phyloP scores from a whole-genome alignment of 2,113 vertebrate genomes.

The Cygnus buccinator region DNA sequence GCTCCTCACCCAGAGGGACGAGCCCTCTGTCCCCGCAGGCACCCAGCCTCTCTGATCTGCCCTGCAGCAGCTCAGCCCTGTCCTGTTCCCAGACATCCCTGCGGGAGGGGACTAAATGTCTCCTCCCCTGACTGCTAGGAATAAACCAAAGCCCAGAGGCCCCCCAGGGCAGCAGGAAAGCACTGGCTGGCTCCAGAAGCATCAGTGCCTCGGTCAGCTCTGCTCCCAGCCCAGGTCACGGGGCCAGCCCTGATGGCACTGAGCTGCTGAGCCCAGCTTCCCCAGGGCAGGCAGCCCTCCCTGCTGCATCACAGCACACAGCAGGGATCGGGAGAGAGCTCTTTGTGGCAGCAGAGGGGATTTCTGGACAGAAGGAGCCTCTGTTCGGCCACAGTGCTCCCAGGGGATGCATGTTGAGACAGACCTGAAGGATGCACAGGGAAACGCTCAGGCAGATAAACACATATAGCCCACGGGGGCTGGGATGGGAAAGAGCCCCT shows the following conservation, averaged over 20 bases:
- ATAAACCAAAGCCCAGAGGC: neutral
- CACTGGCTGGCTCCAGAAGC: neutral
- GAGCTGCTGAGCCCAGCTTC: constrained; percentile 63
- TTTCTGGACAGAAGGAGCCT: neutral
- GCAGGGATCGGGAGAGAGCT: neutral
- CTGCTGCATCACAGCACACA: neutral
- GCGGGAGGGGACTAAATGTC: neutral
- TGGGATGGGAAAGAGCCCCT: neutral
- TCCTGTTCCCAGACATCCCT: neutral
- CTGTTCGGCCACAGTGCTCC: rapidly evolving
- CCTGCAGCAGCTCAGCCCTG: neutral
- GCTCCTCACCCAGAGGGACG: constrained; percentile 14
- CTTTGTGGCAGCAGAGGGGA: rapidly evolving
- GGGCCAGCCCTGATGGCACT: neutral
- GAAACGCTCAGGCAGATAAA: neutral
- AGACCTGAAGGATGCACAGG: neutral
- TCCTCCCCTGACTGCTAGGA: neutral
- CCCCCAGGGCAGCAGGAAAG: neutral
- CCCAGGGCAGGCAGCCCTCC: neutral
- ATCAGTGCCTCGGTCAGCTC: constrained; percentile 2
- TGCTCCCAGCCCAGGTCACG: neutral
- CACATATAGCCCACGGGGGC: rapidly evolving
- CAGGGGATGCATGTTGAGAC: neutral
- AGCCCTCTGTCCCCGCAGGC: neutral
- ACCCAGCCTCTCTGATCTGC: rapidly evolving